A percentile compares a stretch with the other conserved stretches of the same genome.
Conservation (phyloP, 2,113 vertebrate species). For the Gymnorhina tibicen region DNA sequence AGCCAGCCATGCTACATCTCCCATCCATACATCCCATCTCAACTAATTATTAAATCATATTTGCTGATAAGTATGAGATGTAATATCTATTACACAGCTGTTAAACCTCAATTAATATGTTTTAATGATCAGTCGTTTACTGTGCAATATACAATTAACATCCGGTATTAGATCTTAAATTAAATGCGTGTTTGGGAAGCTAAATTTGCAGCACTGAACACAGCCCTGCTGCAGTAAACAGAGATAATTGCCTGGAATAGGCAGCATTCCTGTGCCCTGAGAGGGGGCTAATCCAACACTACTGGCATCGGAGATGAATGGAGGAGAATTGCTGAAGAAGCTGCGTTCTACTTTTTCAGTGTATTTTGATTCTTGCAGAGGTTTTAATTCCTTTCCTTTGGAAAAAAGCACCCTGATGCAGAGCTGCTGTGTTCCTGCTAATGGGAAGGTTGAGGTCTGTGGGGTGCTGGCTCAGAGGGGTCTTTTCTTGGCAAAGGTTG, state of each 20-base stretch:
- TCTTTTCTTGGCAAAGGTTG: background rate
- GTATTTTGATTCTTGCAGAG: background rate
- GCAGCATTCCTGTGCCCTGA: background rate
- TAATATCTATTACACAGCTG: conserved; percentile 63
- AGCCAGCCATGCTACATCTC: background rate
- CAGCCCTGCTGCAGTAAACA: background rate
- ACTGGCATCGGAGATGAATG: background rate
- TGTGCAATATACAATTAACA: conserved; percentile 61
- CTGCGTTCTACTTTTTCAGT: background rate
- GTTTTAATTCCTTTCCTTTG: background rate
- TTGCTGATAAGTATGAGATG: conserved; percentile 53
- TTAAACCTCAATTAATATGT: conserved; percentile 63
- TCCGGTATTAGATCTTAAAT: conserved; percentile 45
- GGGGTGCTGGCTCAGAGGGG: background rate
- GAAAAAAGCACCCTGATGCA: background rate
- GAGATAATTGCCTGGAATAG: background rate
- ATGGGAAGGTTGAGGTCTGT: background rate
- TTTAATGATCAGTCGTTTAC: conserved; percentile 59
- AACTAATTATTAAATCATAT: conserved; percentile 62
- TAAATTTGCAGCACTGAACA: conserved; percentile 8
- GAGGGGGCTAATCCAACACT: background rate
- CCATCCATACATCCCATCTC: background rate
- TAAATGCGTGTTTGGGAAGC: conserved; percentile 52
- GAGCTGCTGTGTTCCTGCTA: background rate
- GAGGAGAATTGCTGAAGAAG: background rate